phyloP scores from a whole-genome alignment of 2,888 invertebrate genomes.

The Coenonympha glycerion region DNA sequence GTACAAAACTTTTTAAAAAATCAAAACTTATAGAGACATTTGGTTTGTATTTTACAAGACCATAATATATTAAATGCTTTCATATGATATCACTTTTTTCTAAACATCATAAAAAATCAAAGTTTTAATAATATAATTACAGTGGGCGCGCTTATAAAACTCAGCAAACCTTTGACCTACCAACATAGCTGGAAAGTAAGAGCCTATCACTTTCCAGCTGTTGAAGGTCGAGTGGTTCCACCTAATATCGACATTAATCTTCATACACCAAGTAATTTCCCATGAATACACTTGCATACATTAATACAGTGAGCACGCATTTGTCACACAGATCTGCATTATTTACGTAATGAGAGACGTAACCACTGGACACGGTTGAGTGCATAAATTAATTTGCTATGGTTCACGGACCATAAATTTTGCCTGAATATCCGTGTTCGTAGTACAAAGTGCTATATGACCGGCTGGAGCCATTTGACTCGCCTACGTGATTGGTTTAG shows the following conservation, averaged over 20 bases:
- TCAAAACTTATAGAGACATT: no score
- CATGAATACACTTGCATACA: constrained; percentile 7
- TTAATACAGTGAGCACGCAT: constrained; percentile 4
- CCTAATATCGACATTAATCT: constrained; percentile 1
- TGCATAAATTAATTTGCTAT: constrained; percentile 46
- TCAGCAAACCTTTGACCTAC: no score
- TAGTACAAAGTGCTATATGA: constrained; percentile 6
- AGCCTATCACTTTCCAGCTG: not conserved
- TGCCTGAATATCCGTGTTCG: constrained; percentile 18
- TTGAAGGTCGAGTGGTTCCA: not conserved
- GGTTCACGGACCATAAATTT: constrained; percentile 42
- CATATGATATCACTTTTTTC: no score
- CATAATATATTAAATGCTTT: no score
- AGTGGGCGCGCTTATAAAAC: no score
- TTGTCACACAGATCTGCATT: constrained; percentile 22
- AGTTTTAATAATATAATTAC: no score
- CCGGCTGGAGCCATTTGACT: not conserved
- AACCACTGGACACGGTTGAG: constrained; percentile 37
- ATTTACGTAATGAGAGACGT: constrained; percentile 43
- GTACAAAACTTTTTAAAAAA: no score
- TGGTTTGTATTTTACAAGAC: no score
- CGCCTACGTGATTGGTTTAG: not conserved
- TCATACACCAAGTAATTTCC: not conserved
- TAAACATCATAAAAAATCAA: no score
- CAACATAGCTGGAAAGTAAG: not conserved